Base-by-base conservation (phyloP, 1,140 invertebrate species). In the Archivesica marissinica region DNA sequence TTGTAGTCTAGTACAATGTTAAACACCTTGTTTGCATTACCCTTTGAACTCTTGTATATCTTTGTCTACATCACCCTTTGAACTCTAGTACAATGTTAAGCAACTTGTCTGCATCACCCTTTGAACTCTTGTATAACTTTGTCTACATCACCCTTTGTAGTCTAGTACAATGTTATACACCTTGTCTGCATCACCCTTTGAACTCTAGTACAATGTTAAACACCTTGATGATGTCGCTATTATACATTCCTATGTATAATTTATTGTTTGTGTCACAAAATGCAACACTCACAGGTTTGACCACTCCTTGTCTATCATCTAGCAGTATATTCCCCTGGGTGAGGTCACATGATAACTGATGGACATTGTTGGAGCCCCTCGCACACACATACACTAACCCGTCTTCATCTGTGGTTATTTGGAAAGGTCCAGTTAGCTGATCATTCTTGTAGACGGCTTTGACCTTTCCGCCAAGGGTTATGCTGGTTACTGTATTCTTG, bases 341-440 rank as follows among this genome's bases (percentile, higher is more conserved):
- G 17, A 56, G 25, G n/a, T 76, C 33, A 1, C 47, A 33, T 6
- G 72, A 54, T 30, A 76, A 38, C 28, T 25, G 20, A 47, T 56
- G 52, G 2, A 76, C 47, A 76, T 52, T 76, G 72, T 76, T 52
- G 4, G 72, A 76, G 4, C 44, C 47, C 28, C 33, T 28, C 20
- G 47, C 72, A 54, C 72, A 76, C 9, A 76, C 72, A n/a, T 54
- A 76, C 30, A 76, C 47, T 33, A 17, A 7, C 25, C 72, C 72
- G 7, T 38, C 33, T 9, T n/a, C 23, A 20, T 76, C 72, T 54
- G 28, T 28, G 28, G 50, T n/a, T 2, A 76, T 4, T 20, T 52
- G 38, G 33, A 52, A 23, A 20, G 52, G 72, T 3, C 25, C 23
- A 33, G 13, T 15, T 25, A 76, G 50, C 33, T 38, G 38, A 38